Evolutionary conservation across 1,140 invertebrate species (phyloP).

Genomic region (Coelopa frigida): DNA sequence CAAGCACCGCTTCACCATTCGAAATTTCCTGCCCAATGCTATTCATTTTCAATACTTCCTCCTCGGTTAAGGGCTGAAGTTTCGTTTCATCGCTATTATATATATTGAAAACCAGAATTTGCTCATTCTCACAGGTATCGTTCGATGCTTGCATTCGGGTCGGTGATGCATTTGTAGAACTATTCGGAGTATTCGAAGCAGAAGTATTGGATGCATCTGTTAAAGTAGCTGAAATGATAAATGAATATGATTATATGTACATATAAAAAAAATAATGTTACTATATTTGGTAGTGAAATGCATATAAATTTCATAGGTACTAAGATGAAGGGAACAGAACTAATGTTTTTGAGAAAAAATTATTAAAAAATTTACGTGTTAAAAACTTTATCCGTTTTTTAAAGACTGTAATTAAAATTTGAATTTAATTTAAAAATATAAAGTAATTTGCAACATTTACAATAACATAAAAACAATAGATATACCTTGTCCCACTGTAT

Average conservation of each 20-base stretch:
- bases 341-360: neutral
- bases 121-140: constrained; percentile 16
- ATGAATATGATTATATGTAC: neutral
- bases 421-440: neutral
- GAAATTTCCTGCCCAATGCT: constrained; percentile 33
- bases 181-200: constrained; percentile 4
- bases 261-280: neutral
- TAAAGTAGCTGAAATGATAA: no score
- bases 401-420: constrained; percentile 3
- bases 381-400: constrained; percentile 7
- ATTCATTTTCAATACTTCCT: constrained; percentile 44
- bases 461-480: neutral
- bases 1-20: constrained; percentile 16
- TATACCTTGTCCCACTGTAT: constrained; percentile 4
- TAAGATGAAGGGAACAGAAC: neutral
- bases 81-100: constrained; percentile 35
- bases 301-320: neutral
- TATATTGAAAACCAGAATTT: constrained; percentile 35
- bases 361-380: constrained; percentile 2
- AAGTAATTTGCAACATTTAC: neutral
- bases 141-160: constrained; percentile 3
- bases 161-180: constrained; percentile 11
- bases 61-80: constrained; percentile 37
- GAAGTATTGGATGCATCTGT: no score
- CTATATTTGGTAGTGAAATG: neutral